Conservation (phyloP, 2,888 invertebrate species). For the Leistus spinibarbis region DNA sequence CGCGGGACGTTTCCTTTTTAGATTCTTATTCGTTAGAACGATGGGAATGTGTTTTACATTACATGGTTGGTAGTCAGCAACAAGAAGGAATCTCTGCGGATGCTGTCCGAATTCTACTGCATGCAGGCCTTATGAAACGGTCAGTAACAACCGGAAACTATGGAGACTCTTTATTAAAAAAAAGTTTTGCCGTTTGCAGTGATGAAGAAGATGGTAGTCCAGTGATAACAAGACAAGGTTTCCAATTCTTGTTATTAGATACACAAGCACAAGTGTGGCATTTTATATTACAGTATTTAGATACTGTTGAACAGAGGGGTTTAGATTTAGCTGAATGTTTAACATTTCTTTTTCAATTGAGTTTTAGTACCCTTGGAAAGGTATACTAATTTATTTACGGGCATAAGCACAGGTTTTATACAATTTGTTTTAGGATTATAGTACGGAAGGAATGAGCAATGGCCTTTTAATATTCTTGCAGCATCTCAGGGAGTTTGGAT, state of each 20-base stretch:
- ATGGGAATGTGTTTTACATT: constrained; percentile 97
- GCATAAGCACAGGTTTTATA: no score
- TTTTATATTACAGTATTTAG: constrained; percentile 94
- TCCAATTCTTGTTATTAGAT: constrained; percentile 94
- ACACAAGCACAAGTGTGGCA: constrained; percentile 97
- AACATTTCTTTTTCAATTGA: constrained; percentile 94
- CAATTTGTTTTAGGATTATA: constrained; percentile 96
- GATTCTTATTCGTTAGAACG: constrained; percentile 91
- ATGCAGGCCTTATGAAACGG: constrained; percentile 92
- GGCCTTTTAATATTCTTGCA: constrained; percentile 89
- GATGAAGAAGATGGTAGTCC: constrained; percentile 82
- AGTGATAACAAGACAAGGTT: constrained; percentile 92
- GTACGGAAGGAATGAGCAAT: constrained; percentile 91
- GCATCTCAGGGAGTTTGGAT: constrained; percentile 94
- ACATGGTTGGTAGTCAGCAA: constrained; percentile 92
- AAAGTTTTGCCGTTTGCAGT: no score
- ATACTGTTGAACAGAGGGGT: constrained; percentile 86
- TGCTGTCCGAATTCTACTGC: constrained; percentile 89
- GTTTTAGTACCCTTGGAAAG: constrained; percentile 92
- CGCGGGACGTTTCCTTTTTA: constrained; percentile 83
- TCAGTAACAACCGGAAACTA: constrained; percentile 54
- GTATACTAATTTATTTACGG: no score
- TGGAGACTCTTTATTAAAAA: constrained; percentile 3
- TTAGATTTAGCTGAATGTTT: constrained; percentile 90
- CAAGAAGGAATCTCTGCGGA: constrained; percentile 92